These are phyloP conservation scores for Branchinecta sandiegonensis DNA, from an alignment of 2,888 invertebrate species.

Conservation along the genomic window DNA sequence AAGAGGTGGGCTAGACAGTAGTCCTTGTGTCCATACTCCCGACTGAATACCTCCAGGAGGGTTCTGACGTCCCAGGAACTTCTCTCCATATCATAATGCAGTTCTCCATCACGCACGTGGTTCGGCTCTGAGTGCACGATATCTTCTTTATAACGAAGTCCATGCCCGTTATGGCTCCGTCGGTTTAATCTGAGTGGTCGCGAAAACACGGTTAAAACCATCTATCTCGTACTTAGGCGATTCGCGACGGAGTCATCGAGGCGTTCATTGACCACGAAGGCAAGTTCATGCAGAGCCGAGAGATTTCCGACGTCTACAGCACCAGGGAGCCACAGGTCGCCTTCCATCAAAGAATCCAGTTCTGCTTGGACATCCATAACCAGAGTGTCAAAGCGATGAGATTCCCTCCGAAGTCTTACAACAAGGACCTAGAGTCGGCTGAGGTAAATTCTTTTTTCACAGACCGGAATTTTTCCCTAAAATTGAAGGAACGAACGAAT, in stretches of 20 bases:
- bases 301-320: constrained; percentile 90
- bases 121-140: constrained; percentile 81
- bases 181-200: constrained; percentile 59
- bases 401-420: constrained; percentile 96
- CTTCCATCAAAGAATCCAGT: constrained; percentile 91
- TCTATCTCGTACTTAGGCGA: constrained; percentile 41
- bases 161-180: constrained; percentile 57
- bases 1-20: constrained; percentile 93
- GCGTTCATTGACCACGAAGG: constrained; percentile 89
- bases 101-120: constrained; percentile 67
- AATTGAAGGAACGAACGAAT: constrained; percentile 4
- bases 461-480: constrained; percentile 18
- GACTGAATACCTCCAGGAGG: constrained; percentile 79
- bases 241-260: constrained; percentile 95
- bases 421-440: constrained; percentile 91
- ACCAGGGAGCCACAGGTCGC: constrained; percentile 90
- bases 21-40: constrained; percentile 84
- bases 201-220: constrained; percentile 61
- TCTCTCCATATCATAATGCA: constrained; percentile 83
- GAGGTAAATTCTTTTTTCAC: constrained; percentile 39
- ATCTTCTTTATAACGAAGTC: constrained; percentile 92
- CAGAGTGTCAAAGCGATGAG: constrained; percentile 99
- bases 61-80: constrained; percentile 87
- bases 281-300: constrained; percentile 93
- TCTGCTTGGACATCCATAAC: constrained; percentile 94